Conservation (phyloP, 2,888 invertebrate genomes). For the Caenorhabditis wallacei region DNA sequence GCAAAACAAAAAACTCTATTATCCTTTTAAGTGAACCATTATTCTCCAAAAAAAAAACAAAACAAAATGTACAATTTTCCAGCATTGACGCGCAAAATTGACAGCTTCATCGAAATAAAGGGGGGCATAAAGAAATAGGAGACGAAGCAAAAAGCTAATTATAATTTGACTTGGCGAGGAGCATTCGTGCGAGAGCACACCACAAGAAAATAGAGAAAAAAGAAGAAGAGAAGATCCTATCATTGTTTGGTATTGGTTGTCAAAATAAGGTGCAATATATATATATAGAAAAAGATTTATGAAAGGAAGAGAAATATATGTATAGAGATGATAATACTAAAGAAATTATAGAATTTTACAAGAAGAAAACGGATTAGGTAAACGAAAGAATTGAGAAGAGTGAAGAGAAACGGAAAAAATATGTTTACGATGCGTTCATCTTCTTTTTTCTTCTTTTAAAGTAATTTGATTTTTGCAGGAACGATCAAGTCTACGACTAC, state of each 20-base stretch:
- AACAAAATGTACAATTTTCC: conserved; percentile 34
- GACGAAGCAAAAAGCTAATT: conserved; percentile 62
- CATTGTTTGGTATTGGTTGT: conserved; percentile 20
- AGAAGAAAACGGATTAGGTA: conserved; percentile 40
- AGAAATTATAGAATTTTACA: background rate
- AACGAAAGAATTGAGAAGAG: conserved; percentile 37
- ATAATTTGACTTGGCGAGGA: conserved; percentile 58
- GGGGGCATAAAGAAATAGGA: conserved; percentile 61
- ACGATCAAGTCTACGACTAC: conserved; percentile 61
- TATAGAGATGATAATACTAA: conserved; percentile 9
- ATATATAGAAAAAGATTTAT: conserved; percentile 10
- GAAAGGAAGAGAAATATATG: background rate
- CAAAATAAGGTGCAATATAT: background rate
- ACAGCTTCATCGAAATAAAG: conserved; percentile 43
- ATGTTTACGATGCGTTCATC: conserved; percentile 45
- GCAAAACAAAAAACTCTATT: conserved; percentile 3
- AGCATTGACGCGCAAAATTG: conserved; percentile 42
- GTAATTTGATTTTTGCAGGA: conserved; percentile 56
- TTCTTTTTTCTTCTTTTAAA: background rate
- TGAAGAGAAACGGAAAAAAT: background rate
- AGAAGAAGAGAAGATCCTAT: conserved; percentile 10
- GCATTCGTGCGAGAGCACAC: conserved; percentile 57
- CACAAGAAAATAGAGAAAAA: conserved; percentile 21
- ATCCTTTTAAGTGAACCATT: background rate
- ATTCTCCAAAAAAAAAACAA: background rate